Evolutionary conservation across 1,140 invertebrate genomes (phyloP), one percentile per base, ranked within the genome.

Genomic region (Drosophila triauraria): DNA sequence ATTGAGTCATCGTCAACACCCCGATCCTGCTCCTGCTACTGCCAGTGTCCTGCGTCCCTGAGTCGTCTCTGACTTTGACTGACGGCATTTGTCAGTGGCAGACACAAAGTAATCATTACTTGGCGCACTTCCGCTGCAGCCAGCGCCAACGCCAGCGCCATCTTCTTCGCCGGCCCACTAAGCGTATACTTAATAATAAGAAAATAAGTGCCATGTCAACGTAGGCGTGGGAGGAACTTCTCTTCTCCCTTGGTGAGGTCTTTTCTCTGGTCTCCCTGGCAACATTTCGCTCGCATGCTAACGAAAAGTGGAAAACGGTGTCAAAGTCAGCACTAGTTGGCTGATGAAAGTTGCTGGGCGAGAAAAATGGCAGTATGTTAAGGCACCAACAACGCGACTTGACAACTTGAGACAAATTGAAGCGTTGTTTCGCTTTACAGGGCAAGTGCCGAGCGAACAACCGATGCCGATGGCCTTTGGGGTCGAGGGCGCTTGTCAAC

Each of bases 181-280:
- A 90, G 82, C 85, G 85, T 91, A 85, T 90, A 90, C 85, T 90
- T 90, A 90, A 90, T 90, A 90, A 90, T 87, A 87, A 84, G 84
- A 90, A 90, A 91, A 90, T 90, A 90, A 90, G 82, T 85, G 85
- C 68, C 85, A 59, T 85, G 85, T 82, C 85, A 90, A 69, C 70
- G 67, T 42, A 50, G 69, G 46, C 46, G 64, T 71, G 47, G 56
- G 50, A 42, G 48, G 46, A 23, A n/a, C 32, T 7, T 13, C 48
- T 23, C 30, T 17, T 12, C 35, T 27, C 47, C 51, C 15, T 17
- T 10, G n/a, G 4, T 51, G n/a, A 32, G 12, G 17, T 54, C 32
- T 32, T 7, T 7, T 9, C 12, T 32, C 3, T 25, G 35, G 53
- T 23, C 51, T 32, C 54, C 23, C 30, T 46, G 40, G 62, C 38